These are phyloP conservation scores for Sandelia bainsii DNA, from an alignment of 2,797 vertebrate genomes.

Conservation along the genomic window DNA sequence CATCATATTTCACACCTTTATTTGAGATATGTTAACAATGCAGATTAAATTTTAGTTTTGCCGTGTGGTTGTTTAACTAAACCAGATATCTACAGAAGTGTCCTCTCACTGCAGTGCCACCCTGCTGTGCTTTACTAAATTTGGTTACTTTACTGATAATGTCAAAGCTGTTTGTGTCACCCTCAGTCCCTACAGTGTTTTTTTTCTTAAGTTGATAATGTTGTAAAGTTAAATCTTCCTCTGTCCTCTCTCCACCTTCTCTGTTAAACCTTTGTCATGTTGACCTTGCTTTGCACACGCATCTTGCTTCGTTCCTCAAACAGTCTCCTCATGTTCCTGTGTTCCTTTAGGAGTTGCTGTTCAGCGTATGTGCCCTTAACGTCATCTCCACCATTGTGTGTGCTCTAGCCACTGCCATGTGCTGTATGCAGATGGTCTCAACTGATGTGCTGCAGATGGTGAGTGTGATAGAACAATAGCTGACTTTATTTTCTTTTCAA, in stretches of 20 bases:
- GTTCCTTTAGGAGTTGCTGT: conserved; percentile 92
- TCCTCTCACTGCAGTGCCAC: conserved; percentile 25
- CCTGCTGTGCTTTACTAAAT: conserved; percentile 20
- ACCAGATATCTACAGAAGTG: conserved; percentile 8
- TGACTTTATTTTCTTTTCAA: conserved; percentile 36
- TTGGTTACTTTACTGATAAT: conserved; percentile 35
- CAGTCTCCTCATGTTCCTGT: conserved; percentile 48
- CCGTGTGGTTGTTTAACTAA: conserved; percentile 4
- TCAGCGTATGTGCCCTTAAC: conserved; percentile 97
- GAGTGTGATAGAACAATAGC: conserved; percentile 76
- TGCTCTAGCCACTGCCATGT: conserved; percentile 97
- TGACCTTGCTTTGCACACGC: conserved; percentile 3
- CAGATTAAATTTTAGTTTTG: neutral
- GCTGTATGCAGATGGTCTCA: conserved; percentile 99
- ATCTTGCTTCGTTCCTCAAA: conserved; percentile 51
- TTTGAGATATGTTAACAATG: neutral
- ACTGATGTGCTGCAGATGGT: conserved; percentile 98
- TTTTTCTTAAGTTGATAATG: neutral
- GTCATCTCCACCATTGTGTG: conserved; percentile 99
- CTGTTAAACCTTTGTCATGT: neutral
- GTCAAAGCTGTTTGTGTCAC: conserved; percentile 28
- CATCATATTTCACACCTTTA: conserved; percentile 6
- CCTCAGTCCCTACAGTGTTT: conserved; percentile 20
- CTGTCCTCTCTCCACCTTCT: conserved; percentile 14
- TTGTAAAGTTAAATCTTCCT: neutral